Percentiles rank a stretch among this genome's conserved stretches.
Conservation (phyloP, 2,113 vertebrate species). For the Phalacrocorax brasilianus region DNA sequence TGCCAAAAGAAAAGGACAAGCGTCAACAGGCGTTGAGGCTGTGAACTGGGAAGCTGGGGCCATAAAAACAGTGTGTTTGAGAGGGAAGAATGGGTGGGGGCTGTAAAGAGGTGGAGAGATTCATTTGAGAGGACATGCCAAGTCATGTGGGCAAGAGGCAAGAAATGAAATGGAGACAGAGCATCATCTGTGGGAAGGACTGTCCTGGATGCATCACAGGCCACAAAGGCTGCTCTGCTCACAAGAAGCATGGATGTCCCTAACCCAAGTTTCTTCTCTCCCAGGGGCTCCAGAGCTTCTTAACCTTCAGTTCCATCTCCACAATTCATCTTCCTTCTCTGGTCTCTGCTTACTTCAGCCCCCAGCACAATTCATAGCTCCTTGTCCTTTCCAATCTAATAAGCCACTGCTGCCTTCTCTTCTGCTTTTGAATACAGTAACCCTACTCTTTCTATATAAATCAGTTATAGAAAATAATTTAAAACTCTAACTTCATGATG, state of each 20-base stretch:
- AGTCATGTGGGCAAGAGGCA: background rate
- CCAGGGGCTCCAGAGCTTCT: background rate
- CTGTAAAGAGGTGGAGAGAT: background rate
- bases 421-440: background rate
- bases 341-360: background rate
- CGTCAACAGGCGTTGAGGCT: background rate
- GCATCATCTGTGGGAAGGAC: accelerated
- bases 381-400: background rate
- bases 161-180: background rate
- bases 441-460: background rate
- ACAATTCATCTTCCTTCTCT: background rate
- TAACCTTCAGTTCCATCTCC: background rate
- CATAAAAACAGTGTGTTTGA: background rate
- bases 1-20: background rate
- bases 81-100: background rate
- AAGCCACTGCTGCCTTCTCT: background rate
- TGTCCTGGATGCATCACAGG: background rate
- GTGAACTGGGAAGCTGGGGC: background rate
- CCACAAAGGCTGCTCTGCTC: background rate
- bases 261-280: background rate
- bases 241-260: background rate
- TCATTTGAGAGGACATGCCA: background rate
- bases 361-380: background rate
- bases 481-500: background rate
- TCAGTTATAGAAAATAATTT: background rate